Evolutionary conservation across 2,888 invertebrate species (phyloP).

Genomic region (Autographa pulchrina): DNA sequence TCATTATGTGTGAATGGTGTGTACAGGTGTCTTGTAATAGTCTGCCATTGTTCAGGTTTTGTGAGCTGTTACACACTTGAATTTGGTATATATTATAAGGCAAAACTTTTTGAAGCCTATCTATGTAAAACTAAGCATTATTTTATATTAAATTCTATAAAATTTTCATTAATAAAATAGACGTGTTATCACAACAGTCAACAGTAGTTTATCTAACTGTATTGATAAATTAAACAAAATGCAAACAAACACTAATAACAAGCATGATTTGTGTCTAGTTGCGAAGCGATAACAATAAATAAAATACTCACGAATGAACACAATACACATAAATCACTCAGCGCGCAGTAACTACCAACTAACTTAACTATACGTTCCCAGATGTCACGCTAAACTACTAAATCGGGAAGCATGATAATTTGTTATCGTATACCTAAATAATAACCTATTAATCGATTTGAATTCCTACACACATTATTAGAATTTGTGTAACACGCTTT

Average conservation of each 20-base stretch:
- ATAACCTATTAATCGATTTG: slow-evolving; percentile 48
- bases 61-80: neutral
- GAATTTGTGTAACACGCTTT: slow-evolving; percentile 56
- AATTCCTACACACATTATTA: slow-evolving; percentile 43
- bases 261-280: slow-evolving; percentile 14
- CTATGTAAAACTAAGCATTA: neutral
- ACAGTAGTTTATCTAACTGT: neutral
- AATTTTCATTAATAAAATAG: neutral
- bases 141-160: neutral
- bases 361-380: slow-evolving; percentile 6
- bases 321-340: slow-evolving; percentile 27
- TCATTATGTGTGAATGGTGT: neutral
- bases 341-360: slow-evolving; percentile 9
- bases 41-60: neutral
- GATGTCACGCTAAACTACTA: slow-evolving; percentile 18
- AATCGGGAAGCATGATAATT: slow-evolving; percentile 19
- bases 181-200: neutral
- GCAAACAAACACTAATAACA: slow-evolving; percentile 19
- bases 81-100: neutral
- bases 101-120: neutral
- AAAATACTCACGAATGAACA: slow-evolving; percentile 20
- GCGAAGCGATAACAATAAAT: slow-evolving; percentile 29
- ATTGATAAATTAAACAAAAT: slow-evolving; percentile 12
- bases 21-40: slow-evolving; percentile 19
- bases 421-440: slow-evolving; percentile 35